These are phyloP conservation scores for Halisarca cf. caerulea DNA, from an alignment of 37 sponge, comb jelly and placozoan species.

Conservation along the genomic window DNA sequence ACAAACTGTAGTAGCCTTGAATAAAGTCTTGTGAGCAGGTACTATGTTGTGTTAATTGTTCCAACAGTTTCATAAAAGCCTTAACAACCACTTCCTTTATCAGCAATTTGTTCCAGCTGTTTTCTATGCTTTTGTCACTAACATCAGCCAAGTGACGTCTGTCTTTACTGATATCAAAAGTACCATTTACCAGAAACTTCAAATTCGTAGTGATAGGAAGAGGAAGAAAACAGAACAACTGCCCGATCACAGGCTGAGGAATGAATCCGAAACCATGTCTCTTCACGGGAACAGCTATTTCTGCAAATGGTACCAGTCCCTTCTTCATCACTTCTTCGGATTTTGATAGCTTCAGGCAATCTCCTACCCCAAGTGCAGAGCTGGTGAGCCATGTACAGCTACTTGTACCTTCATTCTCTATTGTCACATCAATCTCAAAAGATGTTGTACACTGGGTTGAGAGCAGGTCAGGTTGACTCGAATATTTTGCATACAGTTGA, in stretches of 20 bases:
- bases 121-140: neutral
- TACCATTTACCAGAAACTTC: slow-evolving; percentile 57
- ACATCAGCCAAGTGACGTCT: slow-evolving; percentile 34
- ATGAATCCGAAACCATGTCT: neutral
- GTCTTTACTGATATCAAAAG: slow-evolving; percentile 55
- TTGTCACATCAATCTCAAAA: neutral
- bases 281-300: slow-evolving; percentile 30
- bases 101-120: slow-evolving; percentile 1
- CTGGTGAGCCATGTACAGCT: slow-evolving; percentile 20
- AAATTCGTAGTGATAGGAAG: slow-evolving; percentile 48
- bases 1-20: slow-evolving; percentile 52
- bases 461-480: neutral
- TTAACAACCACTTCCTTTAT: neutral
- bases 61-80: neutral
- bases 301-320: slow-evolving; percentile 47
- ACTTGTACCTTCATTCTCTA: neutral
- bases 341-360: neutral
- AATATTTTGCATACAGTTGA: neutral
- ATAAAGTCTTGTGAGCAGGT: neutral
- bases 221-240: slow-evolving; percentile 64
- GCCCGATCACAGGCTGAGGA: slow-evolving; percentile 6
- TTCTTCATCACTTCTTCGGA: neutral
- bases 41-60: neutral
- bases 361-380: slow-evolving; percentile 13
- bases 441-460: neutral